phyloP scores from a whole-genome alignment of 2,888 invertebrate genomes.

The Steinernema scapterisci region DNA sequence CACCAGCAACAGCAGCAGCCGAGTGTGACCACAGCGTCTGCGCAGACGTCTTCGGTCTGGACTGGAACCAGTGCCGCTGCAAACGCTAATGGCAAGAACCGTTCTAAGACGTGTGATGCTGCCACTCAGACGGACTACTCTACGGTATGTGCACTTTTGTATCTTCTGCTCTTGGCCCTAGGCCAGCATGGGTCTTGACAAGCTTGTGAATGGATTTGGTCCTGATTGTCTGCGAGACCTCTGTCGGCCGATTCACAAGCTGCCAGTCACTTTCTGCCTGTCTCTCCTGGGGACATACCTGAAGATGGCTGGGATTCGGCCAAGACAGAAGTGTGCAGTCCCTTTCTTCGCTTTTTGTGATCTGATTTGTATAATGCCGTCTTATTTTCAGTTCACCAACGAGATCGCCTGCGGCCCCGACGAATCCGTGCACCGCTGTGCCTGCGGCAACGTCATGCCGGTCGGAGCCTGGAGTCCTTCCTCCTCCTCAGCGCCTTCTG shows the following conservation, averaged over 20 bases:
- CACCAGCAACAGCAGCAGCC: background rate
- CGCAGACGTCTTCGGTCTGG: slow-evolving; percentile 11
- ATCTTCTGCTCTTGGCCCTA: too few species aligned
- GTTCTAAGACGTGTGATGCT: slow-evolving; percentile 1
- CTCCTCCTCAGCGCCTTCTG: slow-evolving; percentile 4
- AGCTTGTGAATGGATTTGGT: too few species aligned
- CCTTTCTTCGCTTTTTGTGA: too few species aligned
- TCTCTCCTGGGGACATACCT: too few species aligned
- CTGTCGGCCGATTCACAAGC: too few species aligned
- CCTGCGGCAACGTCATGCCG: slow-evolving; percentile 30
- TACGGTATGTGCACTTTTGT: background rate
- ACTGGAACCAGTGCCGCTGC: slow-evolving; percentile 11
- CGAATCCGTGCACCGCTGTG: slow-evolving; percentile 25
- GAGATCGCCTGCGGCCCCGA: slow-evolving; percentile 24
- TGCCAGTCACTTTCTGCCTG: too few species aligned
- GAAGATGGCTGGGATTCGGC: too few species aligned
- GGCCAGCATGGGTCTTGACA: too few species aligned
- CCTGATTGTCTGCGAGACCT: too few species aligned
- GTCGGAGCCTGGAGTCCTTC: slow-evolving; percentile 17
- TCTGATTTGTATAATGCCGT: too few species aligned
- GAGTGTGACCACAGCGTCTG: background rate
- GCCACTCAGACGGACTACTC: slow-evolving; percentile 16
- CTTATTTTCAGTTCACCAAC: slow-evolving; percentile 14
- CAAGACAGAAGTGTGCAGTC: too few species aligned
- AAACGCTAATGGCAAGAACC: background rate